Evolutionary conservation across 1,140 invertebrate species (phyloP), one percentile per base, ranked within the genome.

Genomic region (Coelopa frigida): DNA sequence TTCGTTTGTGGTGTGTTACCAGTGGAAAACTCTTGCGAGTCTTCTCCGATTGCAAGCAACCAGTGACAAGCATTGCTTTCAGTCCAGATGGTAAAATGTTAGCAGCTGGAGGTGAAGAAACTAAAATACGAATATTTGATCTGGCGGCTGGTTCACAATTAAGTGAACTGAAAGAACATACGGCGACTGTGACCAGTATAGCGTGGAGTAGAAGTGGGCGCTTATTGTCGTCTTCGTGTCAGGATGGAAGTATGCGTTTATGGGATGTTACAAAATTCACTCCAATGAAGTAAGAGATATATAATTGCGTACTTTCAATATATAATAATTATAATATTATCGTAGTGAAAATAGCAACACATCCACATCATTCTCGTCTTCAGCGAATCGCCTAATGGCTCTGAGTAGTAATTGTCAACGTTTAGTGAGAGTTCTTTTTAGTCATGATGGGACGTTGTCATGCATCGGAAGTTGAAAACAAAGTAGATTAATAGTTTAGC

Each of bases 41-140:
- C 53, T 85, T 91, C 50, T 80, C 81, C 56, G 88, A 87, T 4
- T 89, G 92, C 57, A 79, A 81, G 46, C 80, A 82, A 53, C 69
- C 75, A 11, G 76, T 93, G 7, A 84, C 86, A 20, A 77, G 78
- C 49, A 68, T 94, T 17, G 79, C 80, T 31, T 93, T 93, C 68
- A 81, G 83, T 68, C 87, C 87, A 0, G 78, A 82, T 50, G 89
- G 87, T n/a, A 78, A 83, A 68, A 72, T 89, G 33, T 73, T 94
- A 36, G 88, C 88, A 4, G 89, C 87, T 48, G 80, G 72, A 51
- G 78, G 76, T 31, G 76, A 78, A 50, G 77, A 78, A 47, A 75
- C 75, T 40, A 76, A 76, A 53, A 75, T 78, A 18, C 75, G 76
- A 54, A 72, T 78, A 18, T 78, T 77, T 61, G 76, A 78, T 54